These are phyloP conservation scores for Heliangelus exortis DNA, from an alignment of 2,797 vertebrate genomes.

Conservation along the genomic window DNA sequence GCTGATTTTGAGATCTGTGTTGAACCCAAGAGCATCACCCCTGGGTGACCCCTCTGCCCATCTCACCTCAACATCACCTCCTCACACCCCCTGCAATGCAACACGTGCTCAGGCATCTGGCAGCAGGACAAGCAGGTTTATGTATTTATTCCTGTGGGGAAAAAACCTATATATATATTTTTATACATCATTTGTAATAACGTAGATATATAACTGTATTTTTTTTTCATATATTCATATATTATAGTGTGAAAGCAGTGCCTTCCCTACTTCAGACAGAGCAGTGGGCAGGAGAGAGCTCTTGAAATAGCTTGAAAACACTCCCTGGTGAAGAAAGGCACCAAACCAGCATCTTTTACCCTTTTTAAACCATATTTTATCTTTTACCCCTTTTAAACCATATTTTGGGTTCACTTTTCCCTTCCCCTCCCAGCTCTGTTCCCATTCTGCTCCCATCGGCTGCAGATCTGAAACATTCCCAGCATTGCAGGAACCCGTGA, in stretches of 20 bases:
- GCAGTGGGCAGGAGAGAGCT: not conserved
- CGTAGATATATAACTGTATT: too few species aligned
- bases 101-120: not conserved
- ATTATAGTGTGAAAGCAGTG: too few species aligned
- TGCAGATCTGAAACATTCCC: not conserved
- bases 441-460: not conserved
- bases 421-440: accelerated
- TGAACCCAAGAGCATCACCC: not conserved
- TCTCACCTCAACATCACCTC: too few species aligned
- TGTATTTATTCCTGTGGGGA: not conserved
- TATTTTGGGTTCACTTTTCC: not conserved
- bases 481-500: not conserved
- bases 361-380: not conserved
- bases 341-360: not conserved
- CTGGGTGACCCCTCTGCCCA: not conserved
- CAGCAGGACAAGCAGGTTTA: not conserved
- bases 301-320: not conserved
- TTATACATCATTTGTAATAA: too few species aligned
- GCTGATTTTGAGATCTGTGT: not conserved
- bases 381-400: not conserved
- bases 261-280: not conserved
- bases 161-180: too few species aligned
- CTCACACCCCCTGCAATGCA: accelerated
- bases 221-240: too few species aligned
- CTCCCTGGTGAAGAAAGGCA: not conserved